phyloP scores from a whole-genome alignment of 2,113 vertebrate genomes.

The Ciconia maguari region DNA sequence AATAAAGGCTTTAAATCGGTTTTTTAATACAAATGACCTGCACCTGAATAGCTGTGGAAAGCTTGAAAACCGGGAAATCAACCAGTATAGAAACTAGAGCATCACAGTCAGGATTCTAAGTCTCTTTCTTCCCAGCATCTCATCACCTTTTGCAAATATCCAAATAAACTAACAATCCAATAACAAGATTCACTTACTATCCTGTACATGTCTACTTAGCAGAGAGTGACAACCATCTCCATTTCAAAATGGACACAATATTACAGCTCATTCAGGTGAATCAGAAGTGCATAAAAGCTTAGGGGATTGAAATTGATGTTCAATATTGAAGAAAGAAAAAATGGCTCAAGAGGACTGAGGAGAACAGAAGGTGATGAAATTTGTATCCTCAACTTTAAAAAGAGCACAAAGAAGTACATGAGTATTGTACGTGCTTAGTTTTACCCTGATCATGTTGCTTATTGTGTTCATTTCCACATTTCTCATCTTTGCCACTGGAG shows the following conservation, averaged over 20 bases:
- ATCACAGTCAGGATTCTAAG: not conserved
- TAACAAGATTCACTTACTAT: not conserved
- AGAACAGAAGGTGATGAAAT: not conserved
- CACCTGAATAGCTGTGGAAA: not conserved
- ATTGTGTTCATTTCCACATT: not conserved
- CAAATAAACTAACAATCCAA: not conserved
- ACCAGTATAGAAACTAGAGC: not conserved
- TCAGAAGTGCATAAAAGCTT: not conserved
- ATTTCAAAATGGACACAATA: not conserved
- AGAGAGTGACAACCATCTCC: not conserved
- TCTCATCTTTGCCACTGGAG: not conserved
- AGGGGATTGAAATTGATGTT: not conserved
- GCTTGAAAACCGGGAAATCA: not conserved
- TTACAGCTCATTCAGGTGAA: not conserved
- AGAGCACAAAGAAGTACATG: not conserved
- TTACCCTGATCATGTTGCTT: not conserved
- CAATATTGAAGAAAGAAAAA: not conserved
- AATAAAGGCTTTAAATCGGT: not conserved
- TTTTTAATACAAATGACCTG: not conserved
- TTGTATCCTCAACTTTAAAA: not conserved
- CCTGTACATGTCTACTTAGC: not conserved
- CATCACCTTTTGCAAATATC: not conserved
- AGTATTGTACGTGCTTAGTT: not conserved
- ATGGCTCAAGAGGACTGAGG: not conserved
- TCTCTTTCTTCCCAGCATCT: not conserved